Evolutionary conservation across 2,797 vertebrate genomes (phyloP), one percentile per base, ranked within the genome.

Genomic region (Eupleurogrammus muticus): DNA sequence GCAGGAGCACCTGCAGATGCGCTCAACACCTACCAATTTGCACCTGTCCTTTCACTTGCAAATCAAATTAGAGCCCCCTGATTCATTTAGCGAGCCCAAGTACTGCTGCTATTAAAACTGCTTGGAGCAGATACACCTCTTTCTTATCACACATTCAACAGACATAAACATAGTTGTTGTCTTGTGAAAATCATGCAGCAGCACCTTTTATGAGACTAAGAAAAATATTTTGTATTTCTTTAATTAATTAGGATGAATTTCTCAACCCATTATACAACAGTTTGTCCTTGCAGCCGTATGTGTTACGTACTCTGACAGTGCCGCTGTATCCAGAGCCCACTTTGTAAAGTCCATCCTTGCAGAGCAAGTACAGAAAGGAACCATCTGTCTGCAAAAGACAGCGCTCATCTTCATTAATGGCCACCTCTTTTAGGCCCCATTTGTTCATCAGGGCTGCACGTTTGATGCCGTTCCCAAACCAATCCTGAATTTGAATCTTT

Each of bases 401-500:
- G 63, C 94, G 96, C 80, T 99, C 97, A 51, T 98, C 98, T 73
- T 98, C 97, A 78, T 99, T 97, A 36, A 99, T 96, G 84, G 94
- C 91, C 86, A 99, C 93, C 88, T 99, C 98, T 87, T 98, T 97
- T 76, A 99, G 89, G 48, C 95, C 89, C 98, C 98, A 99, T 85
- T 97, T 99, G 93, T 97, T 98, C 97, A 99, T 99, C 80, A 99
- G 94, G 65, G 98, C 96, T 58, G 96, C 97, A 65, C 96, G 97
- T 92, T 99, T 99, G 92, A 99, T 99, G 56, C 98, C 98, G 71
- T 97, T 99, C 69, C 97, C 97, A 84, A 99, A 99, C 98, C 98
- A 99, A 84, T 99, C 98, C 87, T 99, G 98, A 90, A 99, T 98
- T 91, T 99, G 98, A 82, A 98, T 97, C 92, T 99, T 99, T 58